These are phyloP conservation scores for Serrognathus titanus DNA, from an alignment of 2,888 invertebrate genomes.

Conservation along the genomic window DNA sequence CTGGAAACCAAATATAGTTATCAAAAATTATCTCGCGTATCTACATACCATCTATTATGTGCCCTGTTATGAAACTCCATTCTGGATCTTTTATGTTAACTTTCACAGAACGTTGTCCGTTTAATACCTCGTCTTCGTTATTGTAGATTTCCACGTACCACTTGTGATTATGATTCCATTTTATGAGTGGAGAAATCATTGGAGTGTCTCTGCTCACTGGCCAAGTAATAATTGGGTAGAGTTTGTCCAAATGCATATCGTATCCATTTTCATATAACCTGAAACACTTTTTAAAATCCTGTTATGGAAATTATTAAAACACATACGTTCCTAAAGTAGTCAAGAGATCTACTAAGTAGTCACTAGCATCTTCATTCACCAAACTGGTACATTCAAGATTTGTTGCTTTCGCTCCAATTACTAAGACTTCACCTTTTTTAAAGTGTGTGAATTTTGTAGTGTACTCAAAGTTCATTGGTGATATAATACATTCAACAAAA, in stretches of 20 bases:
- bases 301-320: not conserved
- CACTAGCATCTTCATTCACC: not conserved
- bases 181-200: slow-evolving; percentile 77
- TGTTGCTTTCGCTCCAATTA: too few species aligned
- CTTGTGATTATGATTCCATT: slow-evolving; percentile 82
- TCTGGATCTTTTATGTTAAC: slow-evolving; percentile 63
- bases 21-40: not conserved
- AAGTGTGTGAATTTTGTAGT: too few species aligned
- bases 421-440: too few species aligned
- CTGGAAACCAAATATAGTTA: slow-evolving; percentile 29
- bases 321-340: not conserved
- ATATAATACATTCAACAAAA: too few species aligned
- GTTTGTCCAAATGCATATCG: slow-evolving; percentile 67
- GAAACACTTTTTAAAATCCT: slow-evolving; percentile 4
- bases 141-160: slow-evolving; percentile 70
- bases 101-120: slow-evolving; percentile 61
- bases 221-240: slow-evolving; percentile 73
- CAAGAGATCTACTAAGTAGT: not conserved
- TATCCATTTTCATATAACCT: slow-evolving; percentile 77
- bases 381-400: too few species aligned
- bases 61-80: slow-evolving; percentile 71
- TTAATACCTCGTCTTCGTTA: slow-evolving; percentile 63
- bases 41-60: slow-evolving; percentile 75
- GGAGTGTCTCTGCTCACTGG: slow-evolving; percentile 86
- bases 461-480: too few species aligned